A percentile compares a stretch with the other conserved stretches of the same genome.
phyloP scores from a whole-genome alignment of 2,797 vertebrate genomes.

The Coilia nasus region DNA sequence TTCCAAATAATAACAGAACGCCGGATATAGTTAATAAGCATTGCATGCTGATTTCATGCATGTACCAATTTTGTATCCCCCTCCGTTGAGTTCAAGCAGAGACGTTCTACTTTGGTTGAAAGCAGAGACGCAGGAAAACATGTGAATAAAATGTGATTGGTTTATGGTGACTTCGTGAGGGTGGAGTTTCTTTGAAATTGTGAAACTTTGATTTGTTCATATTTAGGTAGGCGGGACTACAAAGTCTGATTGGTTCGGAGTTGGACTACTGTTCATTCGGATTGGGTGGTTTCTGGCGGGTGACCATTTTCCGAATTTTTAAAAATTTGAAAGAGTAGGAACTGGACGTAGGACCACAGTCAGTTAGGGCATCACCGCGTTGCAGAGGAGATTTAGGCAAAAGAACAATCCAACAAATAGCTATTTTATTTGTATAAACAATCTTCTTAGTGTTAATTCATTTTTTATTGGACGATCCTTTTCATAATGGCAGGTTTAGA shows the following conservation, averaged over 20 bases:
- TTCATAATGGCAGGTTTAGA: not conserved
- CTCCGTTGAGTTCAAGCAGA: not conserved
- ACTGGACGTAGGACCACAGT: not conserved
- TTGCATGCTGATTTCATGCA: not conserved
- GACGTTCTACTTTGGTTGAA: no score
- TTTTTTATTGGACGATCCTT: not conserved
- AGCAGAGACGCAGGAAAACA: not conserved
- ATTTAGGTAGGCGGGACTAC: not conserved
- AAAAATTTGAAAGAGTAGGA: not conserved
- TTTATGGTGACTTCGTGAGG: not conserved
- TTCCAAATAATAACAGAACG: not conserved
- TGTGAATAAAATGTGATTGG: not conserved
- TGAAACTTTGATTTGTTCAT: not conserved
- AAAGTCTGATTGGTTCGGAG: not conserved
- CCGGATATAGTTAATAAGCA: not conserved
- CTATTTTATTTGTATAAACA: not conserved
- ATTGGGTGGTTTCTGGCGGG: not conserved
- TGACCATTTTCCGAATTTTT: not conserved
- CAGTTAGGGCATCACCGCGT: not conserved
- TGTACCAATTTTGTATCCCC: not conserved
- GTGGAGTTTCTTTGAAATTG: constrained; percentile 9
- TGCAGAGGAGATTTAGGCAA: not conserved
- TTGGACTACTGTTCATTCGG: not conserved
- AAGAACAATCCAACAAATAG: not conserved
- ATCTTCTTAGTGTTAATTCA: not conserved